Percentiles rank a stretch among this genome's conserved stretches.
These are phyloP conservation scores for Xestia ashworthii DNA, from an alignment of 2,888 invertebrate genomes.

Conservation along the genomic window DNA sequence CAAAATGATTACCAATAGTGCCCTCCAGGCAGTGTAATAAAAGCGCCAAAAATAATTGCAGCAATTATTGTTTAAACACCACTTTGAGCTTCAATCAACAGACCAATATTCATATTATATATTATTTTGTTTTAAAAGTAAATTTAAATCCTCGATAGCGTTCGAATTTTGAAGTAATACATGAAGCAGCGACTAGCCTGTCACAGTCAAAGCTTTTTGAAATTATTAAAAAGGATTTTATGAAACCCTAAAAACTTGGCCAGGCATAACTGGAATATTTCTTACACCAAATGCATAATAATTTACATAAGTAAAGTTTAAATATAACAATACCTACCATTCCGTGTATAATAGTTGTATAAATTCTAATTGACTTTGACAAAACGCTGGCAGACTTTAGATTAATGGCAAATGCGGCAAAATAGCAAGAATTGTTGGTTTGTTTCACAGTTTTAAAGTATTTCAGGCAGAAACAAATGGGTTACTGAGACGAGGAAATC, in stretches of 20 bases:
- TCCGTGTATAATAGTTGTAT: constrained; percentile 33
- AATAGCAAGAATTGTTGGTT: constrained; percentile 28
- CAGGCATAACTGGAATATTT: not conserved
- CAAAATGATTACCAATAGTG: not conserved
- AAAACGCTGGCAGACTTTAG: constrained; percentile 27
- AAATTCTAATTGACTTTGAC: constrained; percentile 56
- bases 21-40: not conserved
- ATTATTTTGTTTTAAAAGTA: not conserved
- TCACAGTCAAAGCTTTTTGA: too few relatives aligned
- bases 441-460: constrained; percentile 44
- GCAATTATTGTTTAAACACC: too few relatives aligned
- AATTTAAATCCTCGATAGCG: not conserved
- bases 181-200: too few relatives aligned
- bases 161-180: too few relatives aligned
- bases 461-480: constrained; percentile 51
- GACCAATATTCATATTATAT: not conserved
- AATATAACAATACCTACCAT: constrained; percentile 28
- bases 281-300: not conserved
- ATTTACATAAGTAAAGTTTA: not conserved
- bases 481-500: constrained; percentile 9
- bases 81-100: too few relatives aligned
- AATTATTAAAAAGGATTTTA: not conserved
- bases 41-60: not conserved
- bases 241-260: not conserved
- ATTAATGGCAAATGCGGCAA: constrained; percentile 27